A percentile compares a stretch with the other conserved stretches of the same genome.
Conservation (phyloP, 1,140 invertebrate species). For the Gerris buenoi region DNA sequence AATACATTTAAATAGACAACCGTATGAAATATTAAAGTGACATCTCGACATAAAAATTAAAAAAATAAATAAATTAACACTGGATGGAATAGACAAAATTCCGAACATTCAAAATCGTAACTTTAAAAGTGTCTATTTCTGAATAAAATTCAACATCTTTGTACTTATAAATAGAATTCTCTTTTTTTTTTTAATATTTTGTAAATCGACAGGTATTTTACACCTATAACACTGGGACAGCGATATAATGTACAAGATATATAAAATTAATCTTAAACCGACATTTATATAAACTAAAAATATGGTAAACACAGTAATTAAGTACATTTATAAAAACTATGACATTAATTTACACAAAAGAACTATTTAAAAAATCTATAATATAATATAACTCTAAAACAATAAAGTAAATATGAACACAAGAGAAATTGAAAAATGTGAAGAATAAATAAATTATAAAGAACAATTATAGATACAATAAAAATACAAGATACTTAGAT, state of each 20-base stretch:
- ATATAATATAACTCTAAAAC: slow-evolving; percentile 10
- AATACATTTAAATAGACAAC: slow-evolving; percentile 10
- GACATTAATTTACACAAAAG: slow-evolving; percentile 7
- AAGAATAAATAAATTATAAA: slow-evolving; percentile 6
- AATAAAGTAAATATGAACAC: slow-evolving; percentile 13
- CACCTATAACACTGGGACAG: slow-evolving; percentile 15
- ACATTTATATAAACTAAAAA: slow-evolving; percentile 16
- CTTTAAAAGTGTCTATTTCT: slow-evolving; percentile 2
- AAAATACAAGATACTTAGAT: slow-evolving; percentile 3
- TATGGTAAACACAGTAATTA: slow-evolving; percentile 19
- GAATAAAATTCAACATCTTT: slow-evolving; percentile 11
- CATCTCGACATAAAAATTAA: background rate
- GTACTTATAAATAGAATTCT: slow-evolving; percentile 7
- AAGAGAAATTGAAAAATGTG: background rate
- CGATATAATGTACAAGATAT: slow-evolving; percentile 14
- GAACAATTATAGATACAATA: slow-evolving; percentile 7
- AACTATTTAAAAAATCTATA: slow-evolving; percentile 8
- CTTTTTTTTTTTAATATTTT: slow-evolving; percentile 7
- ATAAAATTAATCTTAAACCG: background rate
- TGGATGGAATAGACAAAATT: background rate
- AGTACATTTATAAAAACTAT: slow-evolving; percentile 16
- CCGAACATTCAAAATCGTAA: background rate
- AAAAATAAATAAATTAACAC: background rate
- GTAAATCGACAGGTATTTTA: slow-evolving; percentile 10
- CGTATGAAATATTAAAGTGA: slow-evolving; percentile 9